phyloP scores from a whole-genome alignment of 1,140 invertebrate species.

The Microplitis demolitor region DNA sequence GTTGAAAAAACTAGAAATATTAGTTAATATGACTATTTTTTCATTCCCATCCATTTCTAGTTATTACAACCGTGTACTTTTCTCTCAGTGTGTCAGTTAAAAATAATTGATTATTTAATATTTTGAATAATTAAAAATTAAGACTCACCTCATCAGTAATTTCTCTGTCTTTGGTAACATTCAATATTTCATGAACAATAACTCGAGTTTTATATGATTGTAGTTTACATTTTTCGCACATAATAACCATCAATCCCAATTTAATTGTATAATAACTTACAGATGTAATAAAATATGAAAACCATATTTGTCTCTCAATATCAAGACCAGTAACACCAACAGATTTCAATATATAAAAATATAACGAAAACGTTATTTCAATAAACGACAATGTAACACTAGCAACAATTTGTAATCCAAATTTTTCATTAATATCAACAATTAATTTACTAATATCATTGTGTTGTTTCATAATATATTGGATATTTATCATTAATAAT shows the following conservation, averaged over 20 bases:
- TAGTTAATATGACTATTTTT: too few relatives aligned
- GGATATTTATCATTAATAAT: constrained; percentile 43
- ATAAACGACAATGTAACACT: constrained; percentile 45
- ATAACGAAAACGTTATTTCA: constrained; percentile 50
- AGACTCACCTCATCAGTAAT: constrained; percentile 48
- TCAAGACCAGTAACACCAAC: not conserved
- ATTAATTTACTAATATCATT: constrained; percentile 45
- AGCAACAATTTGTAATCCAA: constrained; percentile 40
- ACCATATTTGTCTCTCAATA: constrained; percentile 43
- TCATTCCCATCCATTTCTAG: too few relatives aligned
- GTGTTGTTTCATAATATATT: constrained; percentile 43
- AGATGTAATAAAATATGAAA: constrained; percentile 32
- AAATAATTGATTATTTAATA: too few relatives aligned
- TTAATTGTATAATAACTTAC: constrained; percentile 43
- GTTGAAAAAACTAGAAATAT: too few relatives aligned
- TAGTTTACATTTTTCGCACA: constrained; percentile 46
- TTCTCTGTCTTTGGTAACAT: constrained; percentile 39
- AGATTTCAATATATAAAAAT: constrained; percentile 45
- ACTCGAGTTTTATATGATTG: constrained; percentile 39
- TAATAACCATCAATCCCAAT: constrained; percentile 40
- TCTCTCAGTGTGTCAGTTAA: too few relatives aligned
- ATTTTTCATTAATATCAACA: constrained; percentile 43
- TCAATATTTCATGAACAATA: constrained; percentile 43
- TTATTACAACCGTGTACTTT: too few relatives aligned
- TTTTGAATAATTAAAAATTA: too few relatives aligned